Evolutionary conservation across 2,888 invertebrate genomes (phyloP).

Genomic region (Mystacides longicornis): DNA sequence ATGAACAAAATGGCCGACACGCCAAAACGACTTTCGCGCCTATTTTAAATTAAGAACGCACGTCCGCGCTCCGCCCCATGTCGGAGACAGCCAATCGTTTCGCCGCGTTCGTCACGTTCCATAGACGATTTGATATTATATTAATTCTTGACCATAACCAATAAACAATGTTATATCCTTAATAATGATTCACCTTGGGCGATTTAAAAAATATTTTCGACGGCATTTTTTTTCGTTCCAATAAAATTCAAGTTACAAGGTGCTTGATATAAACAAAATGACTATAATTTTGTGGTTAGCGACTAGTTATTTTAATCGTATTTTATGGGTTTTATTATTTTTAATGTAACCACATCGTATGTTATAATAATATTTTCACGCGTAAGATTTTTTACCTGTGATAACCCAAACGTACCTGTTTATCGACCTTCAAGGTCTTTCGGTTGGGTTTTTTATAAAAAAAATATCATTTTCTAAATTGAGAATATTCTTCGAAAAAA

Average conservation of each 20-base stretch:
- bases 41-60: conserved; percentile 25
- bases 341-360: background rate
- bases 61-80: conserved; percentile 9
- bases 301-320: background rate
- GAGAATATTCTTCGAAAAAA: too few relatives aligned
- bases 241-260: background rate
- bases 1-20: background rate
- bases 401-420: too few relatives aligned
- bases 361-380: too few relatives aligned
- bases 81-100: background rate
- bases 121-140: conserved; percentile 9
- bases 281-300: background rate
- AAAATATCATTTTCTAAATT: too few relatives aligned
- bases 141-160: background rate
- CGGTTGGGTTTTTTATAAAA: too few relatives aligned
- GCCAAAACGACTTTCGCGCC: conserved; percentile 19
- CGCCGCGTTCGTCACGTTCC: conserved; percentile 6
- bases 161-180: background rate
- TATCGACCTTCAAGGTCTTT: too few relatives aligned
- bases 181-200: background rate
- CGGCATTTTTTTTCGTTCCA: background rate
- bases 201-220: background rate
- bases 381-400: too few relatives aligned
- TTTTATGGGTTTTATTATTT: background rate
- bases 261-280: background rate